Evolutionary conservation across 2,797 vertebrate genomes (phyloP).

Genomic region (Sebastes dallii): DNA sequence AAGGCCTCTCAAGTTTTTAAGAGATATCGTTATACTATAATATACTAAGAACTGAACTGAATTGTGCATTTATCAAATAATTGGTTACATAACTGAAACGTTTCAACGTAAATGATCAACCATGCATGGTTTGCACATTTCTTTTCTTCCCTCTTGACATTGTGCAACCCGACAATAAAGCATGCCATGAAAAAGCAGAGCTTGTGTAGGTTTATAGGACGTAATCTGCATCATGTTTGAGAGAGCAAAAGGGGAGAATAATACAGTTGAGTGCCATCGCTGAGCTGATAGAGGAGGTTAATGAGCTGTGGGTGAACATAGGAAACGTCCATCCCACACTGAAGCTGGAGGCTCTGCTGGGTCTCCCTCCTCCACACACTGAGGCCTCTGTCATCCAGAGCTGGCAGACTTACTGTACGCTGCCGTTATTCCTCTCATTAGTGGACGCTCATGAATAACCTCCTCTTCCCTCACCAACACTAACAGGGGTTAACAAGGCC

Average conservation of each 20-base stretch:
- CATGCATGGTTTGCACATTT: neutral
- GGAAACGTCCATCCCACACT: slow-evolving; percentile 12
- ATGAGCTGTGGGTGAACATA: slow-evolving; percentile 57
- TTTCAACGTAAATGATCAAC: neutral
- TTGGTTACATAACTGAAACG: neutral
- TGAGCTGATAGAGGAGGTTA: slow-evolving; percentile 45
- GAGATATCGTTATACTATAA: neutral
- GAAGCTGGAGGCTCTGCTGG: slow-evolving; percentile 40
- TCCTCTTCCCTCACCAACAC: slow-evolving; percentile 22
- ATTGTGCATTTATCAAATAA: neutral
- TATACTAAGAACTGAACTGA: neutral
- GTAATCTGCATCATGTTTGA: slow-evolving; percentile 6
- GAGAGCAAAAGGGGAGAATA: neutral
- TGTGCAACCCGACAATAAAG: neutral
- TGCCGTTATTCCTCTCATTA: slow-evolving; percentile 72
- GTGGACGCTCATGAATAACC: slow-evolving; percentile 57
- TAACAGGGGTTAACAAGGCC: slow-evolving; percentile 57
- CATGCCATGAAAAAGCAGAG: neutral
- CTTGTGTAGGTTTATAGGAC: neutral
- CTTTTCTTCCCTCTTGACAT: neutral
- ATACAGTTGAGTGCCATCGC: neutral
- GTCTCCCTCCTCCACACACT: slow-evolving; percentile 48
- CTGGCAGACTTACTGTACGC: slow-evolving; percentile 50
- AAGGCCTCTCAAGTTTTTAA: neutral
- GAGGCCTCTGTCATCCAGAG: slow-evolving; percentile 61